Evolutionary conservation across 2,113 vertebrate genomes (phyloP).

Genomic region (Dasyornis broadbenti): DNA sequence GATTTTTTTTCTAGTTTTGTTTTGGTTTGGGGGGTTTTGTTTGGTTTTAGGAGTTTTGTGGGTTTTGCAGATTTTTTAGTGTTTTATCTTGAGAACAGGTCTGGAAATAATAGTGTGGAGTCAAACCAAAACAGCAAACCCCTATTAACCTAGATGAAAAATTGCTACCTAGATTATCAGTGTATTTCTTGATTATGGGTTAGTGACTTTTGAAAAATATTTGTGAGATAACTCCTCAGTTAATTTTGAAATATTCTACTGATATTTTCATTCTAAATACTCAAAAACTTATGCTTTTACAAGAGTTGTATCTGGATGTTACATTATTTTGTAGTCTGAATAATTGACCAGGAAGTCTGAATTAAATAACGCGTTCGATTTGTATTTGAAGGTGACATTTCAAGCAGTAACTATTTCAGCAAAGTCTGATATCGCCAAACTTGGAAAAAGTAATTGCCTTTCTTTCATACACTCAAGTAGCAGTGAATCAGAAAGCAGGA

Average conservation of each 20-base stretch:
- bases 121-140: not conserved
- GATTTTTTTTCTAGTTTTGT: fast-evolving
- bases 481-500: not conserved
- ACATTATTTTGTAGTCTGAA: not conserved
- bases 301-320: not conserved
- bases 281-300: not conserved
- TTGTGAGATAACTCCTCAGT: not conserved
- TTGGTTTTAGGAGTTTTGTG: not conserved
- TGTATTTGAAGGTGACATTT: not conserved
- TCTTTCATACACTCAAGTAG: not conserved
- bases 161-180: not conserved
- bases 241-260: not conserved
- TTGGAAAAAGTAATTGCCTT: not conserved
- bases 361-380: not conserved
- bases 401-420: not conserved
- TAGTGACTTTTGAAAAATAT: not conserved
- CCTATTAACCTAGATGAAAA: not conserved
- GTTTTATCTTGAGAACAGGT: not conserved
- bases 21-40: not conserved
- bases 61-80: not conserved
- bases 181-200: not conserved
- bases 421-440: not conserved
- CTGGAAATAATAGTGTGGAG: not conserved
- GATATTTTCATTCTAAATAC: not conserved
- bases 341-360: not conserved